phyloP scores from a whole-genome alignment of 2,888 invertebrate genomes.

The Buathra laborator region DNA sequence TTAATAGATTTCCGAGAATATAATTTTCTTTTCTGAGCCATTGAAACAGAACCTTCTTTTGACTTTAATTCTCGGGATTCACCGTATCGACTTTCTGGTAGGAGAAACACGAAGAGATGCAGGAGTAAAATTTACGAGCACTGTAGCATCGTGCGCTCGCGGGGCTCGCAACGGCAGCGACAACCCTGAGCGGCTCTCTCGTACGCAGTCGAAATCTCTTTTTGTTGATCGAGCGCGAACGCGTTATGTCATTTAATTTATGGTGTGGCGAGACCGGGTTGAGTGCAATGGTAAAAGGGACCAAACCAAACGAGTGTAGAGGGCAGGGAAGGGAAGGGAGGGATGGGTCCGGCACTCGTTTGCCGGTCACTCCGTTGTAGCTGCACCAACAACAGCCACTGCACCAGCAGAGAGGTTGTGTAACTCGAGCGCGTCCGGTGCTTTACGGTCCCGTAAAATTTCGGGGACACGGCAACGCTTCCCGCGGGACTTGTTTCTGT shows the following conservation, averaged over 20 bases:
- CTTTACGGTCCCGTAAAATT: conserved; percentile 70
- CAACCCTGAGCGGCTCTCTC: conserved; percentile 11
- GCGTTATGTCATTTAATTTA: conserved; percentile 70
- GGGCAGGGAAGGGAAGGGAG: background rate
- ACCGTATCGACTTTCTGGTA: conserved; percentile 24
- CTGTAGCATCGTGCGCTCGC: conserved; percentile 23
- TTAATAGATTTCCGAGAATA: too few relatives aligned
- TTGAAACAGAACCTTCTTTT: background rate
- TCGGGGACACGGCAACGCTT: conserved; percentile 64
- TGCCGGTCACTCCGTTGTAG: conserved; percentile 30
- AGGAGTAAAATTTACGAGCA: conserved; percentile 53
- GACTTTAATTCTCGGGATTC: background rate
- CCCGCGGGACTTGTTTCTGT: conserved; percentile 45
- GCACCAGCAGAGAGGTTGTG: conserved; percentile 24
- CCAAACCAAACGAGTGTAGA: background rate
- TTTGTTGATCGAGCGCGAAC: conserved; percentile 64
- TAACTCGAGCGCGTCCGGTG: conserved; percentile 52
- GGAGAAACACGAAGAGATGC: conserved; percentile 28
- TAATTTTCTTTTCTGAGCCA: background rate
- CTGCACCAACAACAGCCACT: conserved; percentile 24
- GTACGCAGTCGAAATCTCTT: conserved; percentile 39
- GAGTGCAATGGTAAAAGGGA: conserved; percentile 46
- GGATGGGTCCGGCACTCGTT: conserved; percentile 25
- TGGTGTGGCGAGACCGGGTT: conserved; percentile 43
- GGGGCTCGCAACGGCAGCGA: background rate